Conservation (phyloP, 1,140 invertebrate species). For the Drosophila littoralis region DNA sequence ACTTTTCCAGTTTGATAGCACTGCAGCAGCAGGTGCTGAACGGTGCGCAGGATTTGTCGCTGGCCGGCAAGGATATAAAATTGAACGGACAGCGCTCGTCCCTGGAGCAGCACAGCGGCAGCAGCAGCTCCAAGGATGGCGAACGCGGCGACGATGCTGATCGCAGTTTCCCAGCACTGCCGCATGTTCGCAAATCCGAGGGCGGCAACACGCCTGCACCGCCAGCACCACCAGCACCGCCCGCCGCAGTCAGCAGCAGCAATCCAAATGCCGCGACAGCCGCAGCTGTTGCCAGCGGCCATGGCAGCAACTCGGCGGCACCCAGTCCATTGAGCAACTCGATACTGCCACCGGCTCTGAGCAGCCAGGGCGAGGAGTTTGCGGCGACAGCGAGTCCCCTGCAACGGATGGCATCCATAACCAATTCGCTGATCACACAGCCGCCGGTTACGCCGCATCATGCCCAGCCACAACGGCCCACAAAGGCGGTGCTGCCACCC, state of each 20-base stretch:
- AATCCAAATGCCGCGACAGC: conserved; percentile 67
- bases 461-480: conserved; percentile 91
- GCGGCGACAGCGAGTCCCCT: conserved; percentile 94
- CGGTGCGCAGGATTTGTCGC: conserved; percentile 92
- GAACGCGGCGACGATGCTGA: conserved; percentile 77
- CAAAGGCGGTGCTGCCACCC: conserved; percentile 97
- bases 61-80: conserved; percentile 89
- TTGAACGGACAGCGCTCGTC: conserved; percentile 87
- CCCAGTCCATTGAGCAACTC: conserved; percentile 92
- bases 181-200: conserved; percentile 71
- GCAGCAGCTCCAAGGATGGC: conserved; percentile 69
- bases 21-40: conserved; percentile 89
- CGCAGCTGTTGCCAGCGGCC: not conserved
- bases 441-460: conserved; percentile 93
- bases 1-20: conserved; percentile 87
- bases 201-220: conserved; percentile 92
- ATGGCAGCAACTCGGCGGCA: conserved; percentile 83
- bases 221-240: conserved; percentile 89
- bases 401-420: conserved; percentile 98
- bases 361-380: conserved; percentile 89
- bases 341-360: conserved; percentile 92
- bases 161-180: conserved; percentile 59
- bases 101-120: conserved; percentile 52
- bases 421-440: conserved; percentile 97
- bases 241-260: conserved; percentile 86